A percentile compares a stretch with the other conserved stretches of the same genome.
These are phyloP conservation scores for Chrysochloris asiatica DNA, from an alignment of 2,113 vertebrate genomes.

Conservation along the genomic window DNA sequence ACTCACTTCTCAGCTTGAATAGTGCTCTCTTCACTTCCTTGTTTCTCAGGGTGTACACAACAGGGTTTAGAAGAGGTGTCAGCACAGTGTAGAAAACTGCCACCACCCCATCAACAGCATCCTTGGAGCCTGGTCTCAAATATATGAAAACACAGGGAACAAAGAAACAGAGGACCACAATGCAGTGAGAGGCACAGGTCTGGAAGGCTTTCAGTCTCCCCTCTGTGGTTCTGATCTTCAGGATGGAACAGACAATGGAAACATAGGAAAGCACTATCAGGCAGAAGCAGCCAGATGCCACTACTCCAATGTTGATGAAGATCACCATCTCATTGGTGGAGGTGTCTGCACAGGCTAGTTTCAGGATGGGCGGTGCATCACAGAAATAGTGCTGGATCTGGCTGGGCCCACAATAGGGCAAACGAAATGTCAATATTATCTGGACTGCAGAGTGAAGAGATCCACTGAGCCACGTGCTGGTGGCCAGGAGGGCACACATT, in stretches of 20 bases:
- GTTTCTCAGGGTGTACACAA: constrained; percentile 70
- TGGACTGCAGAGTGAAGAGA: constrained; percentile 61
- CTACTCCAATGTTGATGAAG: constrained; percentile 38
- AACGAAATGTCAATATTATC: constrained; percentile 36
- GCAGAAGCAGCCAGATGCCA: constrained; percentile 56
- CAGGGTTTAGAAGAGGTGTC: constrained; percentile 59
- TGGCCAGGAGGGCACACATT: not conserved
- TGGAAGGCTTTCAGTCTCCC: constrained; percentile 26
- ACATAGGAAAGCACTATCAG: constrained; percentile 36
- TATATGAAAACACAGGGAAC: constrained; percentile 42
- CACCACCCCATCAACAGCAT: constrained; percentile 35
- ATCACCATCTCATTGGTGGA: constrained; percentile 61
- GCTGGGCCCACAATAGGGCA: constrained; percentile 67
- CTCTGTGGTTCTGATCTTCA: constrained; percentile 10
- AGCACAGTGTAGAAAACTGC: constrained; percentile 65
- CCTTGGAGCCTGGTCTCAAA: constrained; percentile 9
- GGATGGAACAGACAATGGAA: constrained; percentile 13
- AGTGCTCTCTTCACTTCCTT: constrained; percentile 65
- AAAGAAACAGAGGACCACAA: constrained; percentile 50
- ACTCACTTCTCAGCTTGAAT: not conserved
- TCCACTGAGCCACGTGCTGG: constrained; percentile 56
- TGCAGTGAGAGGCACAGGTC: constrained; percentile 53
- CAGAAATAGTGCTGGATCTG: constrained; percentile 74
- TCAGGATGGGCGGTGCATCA: constrained; percentile 55
- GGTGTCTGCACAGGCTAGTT: constrained; percentile 63